Percentiles rank a stretch among this genome's conserved stretches.
These are phyloP conservation scores for Limosa lapponica DNA, from an alignment of 2,797 vertebrate species.

Conservation along the genomic window DNA sequence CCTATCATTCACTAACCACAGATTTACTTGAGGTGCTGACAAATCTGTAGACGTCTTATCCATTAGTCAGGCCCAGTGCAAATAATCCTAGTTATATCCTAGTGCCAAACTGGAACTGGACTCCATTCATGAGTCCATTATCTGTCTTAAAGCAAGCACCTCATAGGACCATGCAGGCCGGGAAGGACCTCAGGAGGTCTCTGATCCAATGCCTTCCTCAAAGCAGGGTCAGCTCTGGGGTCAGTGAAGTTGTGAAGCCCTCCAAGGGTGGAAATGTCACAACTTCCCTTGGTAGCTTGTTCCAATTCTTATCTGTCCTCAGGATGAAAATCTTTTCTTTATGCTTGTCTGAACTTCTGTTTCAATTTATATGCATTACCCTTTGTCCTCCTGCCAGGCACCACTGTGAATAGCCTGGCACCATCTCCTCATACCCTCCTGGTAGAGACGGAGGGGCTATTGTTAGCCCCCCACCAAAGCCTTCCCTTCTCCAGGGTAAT, in stretches of 20 bases:
- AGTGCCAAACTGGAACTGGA: not conserved
- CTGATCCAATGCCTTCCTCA: not conserved
- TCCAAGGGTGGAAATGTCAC: not conserved
- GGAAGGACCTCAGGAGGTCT: not conserved
- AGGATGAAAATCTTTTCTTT: not conserved
- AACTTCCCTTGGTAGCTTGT: not conserved
- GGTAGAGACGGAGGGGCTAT: not conserved
- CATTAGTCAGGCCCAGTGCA: not conserved
- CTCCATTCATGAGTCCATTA: not conserved
- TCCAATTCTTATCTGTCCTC: not conserved
- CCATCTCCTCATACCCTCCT: not conserved
- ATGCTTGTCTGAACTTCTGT: not conserved
- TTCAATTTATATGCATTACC: rapidly evolving
- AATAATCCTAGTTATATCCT: not conserved
- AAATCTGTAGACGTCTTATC: not conserved
- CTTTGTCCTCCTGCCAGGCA: not conserved
- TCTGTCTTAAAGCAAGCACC: not conserved
- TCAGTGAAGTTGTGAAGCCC: not conserved
- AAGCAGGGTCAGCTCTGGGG: not conserved
- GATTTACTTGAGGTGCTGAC: not conserved
- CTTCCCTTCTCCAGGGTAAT: not conserved
- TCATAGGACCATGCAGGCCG: too few species aligned
- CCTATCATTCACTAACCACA: not conserved
- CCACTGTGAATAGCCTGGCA: not conserved
- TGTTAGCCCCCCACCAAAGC: not conserved